Evolutionary conservation across 2,113 vertebrate species (phyloP).

Genomic region (Lanius ludovicianus): DNA sequence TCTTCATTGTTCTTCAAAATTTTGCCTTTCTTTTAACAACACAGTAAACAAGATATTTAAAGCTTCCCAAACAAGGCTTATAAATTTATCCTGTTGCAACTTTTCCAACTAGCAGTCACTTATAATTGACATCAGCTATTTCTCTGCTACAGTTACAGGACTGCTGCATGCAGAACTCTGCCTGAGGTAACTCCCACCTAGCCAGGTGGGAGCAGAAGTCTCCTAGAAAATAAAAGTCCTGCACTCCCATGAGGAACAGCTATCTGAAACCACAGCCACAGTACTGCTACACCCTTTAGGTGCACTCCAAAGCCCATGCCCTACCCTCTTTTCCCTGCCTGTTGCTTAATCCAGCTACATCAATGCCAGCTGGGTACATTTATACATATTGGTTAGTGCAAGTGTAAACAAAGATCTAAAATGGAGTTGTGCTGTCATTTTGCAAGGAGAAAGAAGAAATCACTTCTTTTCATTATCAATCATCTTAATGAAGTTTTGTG

Average conservation of each 20-base stretch:
- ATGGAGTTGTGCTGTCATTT: neutral
- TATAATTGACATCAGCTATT: neutral
- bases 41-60: neutral
- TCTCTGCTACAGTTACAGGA: neutral
- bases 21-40: neutral
- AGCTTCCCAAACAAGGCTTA: neutral
- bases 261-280: neutral
- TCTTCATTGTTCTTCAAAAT: neutral
- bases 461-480: neutral
- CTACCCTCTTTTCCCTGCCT: neutral
- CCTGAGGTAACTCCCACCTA: neutral
- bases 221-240: neutral
- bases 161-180: neutral
- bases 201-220: neutral
- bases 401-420: neutral
- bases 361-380: neutral
- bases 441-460: neutral
- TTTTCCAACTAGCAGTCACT: neutral
- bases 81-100: neutral
- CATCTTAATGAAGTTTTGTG: neutral
- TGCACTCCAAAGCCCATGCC: accelerated
- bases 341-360: neutral
- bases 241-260: neutral
- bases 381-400: neutral
- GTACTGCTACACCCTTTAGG: neutral